Evolutionary conservation across 2,113 vertebrate genomes (phyloP), one percentile per base, ranked within the genome.

Genomic region (Peromyscus polionotus): DNA sequence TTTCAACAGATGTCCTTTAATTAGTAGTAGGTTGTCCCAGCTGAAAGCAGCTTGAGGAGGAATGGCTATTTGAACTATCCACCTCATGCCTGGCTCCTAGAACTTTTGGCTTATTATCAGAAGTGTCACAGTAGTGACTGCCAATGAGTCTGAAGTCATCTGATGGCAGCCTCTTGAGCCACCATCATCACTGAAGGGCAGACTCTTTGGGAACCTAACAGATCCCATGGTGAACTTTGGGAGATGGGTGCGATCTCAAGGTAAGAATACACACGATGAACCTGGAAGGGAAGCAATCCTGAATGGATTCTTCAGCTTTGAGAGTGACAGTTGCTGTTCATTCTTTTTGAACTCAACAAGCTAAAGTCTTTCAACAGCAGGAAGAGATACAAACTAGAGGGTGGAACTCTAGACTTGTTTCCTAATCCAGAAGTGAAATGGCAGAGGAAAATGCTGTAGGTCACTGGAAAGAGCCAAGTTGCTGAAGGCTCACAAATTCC

Each of bases 1-100:
- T 88, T 91, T 76, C 88, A 95, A 90, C 96, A 98, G 95, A 96
- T 93, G 91, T 93, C 36, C 88, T 97, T 91, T 97, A 97, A 97
- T 97, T 94, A 93, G 92, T 8, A 48, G 91, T 73, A 51, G 95
- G 86, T 31, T 95, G 36, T 95, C 89, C 91, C 94, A 94, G 51
- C 39, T 96, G 85, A 93, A 93, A 90, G 88, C 72, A 93, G 45
- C 89, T 95, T 94, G 93, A 83, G 91, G 77, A 95, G 86, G 67
- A 85, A 79, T 51, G 77, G 65, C 87, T 87, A 89, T 95, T 93
- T 96, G 96, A 83, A 97, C 79, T 93, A 89, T 77, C 81, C 68
- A 95, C 94, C 88, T 97, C 93, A 90, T 39, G 94, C 57, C 91
- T 95, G 95, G 96, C 97, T 94, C 83, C 91, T 91, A 73, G 70